Percentiles rank a stretch among this genome's conserved stretches.
Conservation (phyloP, 1,140 invertebrate species). For the Eueides isabella region DNA sequence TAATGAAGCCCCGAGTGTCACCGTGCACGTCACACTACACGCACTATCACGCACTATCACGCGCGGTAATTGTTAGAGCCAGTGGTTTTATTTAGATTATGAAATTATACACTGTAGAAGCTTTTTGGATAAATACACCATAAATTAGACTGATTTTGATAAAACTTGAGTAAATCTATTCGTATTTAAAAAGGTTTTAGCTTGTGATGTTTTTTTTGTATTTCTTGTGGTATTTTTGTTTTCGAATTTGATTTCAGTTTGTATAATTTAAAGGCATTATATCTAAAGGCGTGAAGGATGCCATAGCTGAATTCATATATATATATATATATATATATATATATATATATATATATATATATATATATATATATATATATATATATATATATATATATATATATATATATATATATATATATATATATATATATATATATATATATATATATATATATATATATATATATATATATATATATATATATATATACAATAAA, state of each 20-base stretch:
- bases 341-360: no score
- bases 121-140: background rate
- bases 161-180: background rate
- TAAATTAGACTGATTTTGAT: background rate
- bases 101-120: background rate
- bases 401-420: no score
- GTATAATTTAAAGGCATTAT: no score
- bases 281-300: no score
- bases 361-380: no score
- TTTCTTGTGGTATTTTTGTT: background rate
- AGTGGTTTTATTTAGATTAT: slow-evolving; percentile 10
- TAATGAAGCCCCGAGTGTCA: background rate
- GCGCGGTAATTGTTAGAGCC: background rate
- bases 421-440: no score
- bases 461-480: no score
- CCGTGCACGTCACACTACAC: background rate
- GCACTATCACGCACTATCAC: background rate
- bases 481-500: no score
- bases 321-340: no score
- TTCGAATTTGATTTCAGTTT: background rate
- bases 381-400: no score
- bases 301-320: no score
- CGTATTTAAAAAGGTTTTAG: background rate
- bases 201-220: background rate
- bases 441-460: no score